Percentiles rank a stretch among this genome's conserved stretches.
These are phyloP conservation scores for Noctua fimbriata DNA, from an alignment of 2,888 invertebrate genomes.

Conservation along the genomic window DNA sequence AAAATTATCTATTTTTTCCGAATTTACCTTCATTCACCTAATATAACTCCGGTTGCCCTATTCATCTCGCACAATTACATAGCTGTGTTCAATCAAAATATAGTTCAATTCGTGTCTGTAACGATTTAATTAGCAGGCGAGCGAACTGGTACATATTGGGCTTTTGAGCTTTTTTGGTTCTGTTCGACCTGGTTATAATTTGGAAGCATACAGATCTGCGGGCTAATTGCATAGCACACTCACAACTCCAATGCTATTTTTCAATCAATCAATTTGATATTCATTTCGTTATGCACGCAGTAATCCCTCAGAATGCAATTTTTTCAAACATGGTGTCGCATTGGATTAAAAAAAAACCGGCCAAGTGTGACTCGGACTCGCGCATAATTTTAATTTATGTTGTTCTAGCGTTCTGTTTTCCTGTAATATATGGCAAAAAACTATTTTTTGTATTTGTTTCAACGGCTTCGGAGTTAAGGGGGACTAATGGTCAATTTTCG, in stretches of 20 bases:
- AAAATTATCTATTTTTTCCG: not conserved
- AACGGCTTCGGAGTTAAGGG: too few species aligned
- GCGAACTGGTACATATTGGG: not conserved
- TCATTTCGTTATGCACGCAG: not conserved
- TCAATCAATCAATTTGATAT: not conserved
- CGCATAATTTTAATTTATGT: too few species aligned
- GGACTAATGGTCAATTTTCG: too few species aligned
- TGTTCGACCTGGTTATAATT: not conserved
- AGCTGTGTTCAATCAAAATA: constrained; percentile 17
- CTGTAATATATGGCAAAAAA: too few species aligned
- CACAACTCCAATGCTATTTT: not conserved
- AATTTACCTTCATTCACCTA: not conserved
- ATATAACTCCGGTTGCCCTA: not conserved
- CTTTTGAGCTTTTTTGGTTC: constrained; percentile 17
- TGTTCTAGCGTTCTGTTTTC: too few species aligned
- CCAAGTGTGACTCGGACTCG: too few species aligned
- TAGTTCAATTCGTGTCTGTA: not conserved
- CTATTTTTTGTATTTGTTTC: too few species aligned
- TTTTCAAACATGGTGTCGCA: too few species aligned
- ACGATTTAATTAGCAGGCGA: constrained; percentile 11
- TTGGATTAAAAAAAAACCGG: too few species aligned
- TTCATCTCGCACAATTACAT: not conserved
- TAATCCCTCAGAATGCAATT: too few species aligned
- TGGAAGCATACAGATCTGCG: not conserved
- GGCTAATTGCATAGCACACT: not conserved